phyloP scores from a whole-genome alignment of 2,888 invertebrate genomes.

The Drosophila trichaetosa region DNA sequence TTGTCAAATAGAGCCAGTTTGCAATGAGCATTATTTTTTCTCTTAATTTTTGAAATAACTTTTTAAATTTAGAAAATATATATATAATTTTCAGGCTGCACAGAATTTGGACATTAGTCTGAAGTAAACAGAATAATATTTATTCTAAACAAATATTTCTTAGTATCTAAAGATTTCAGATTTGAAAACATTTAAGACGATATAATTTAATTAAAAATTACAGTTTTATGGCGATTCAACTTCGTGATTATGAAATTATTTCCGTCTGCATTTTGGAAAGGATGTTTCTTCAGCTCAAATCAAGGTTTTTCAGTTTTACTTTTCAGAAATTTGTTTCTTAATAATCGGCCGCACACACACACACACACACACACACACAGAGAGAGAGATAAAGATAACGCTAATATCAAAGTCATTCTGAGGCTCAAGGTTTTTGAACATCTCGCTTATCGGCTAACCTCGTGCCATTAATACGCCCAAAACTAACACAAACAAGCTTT shows the following conservation, averaged over 20 bases:
- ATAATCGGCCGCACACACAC: neutral
- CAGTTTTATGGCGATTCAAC: neutral
- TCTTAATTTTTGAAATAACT: accelerated
- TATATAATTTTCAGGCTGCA: neutral
- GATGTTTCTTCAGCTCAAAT: neutral
- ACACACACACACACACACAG: neutral
- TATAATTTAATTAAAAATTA: neutral
- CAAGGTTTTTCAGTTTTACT: neutral
- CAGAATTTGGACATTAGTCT: neutral
- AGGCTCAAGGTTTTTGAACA: slow-evolving; percentile 19
- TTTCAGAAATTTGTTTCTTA: neutral
- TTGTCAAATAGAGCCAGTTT: neutral
- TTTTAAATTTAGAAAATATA: neutral
- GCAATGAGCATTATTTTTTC: neutral
- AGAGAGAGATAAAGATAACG: slow-evolving; percentile 5
- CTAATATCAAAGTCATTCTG: slow-evolving; percentile 21
- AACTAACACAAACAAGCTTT: slow-evolving; percentile 45
- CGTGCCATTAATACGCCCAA: slow-evolving; percentile 27
- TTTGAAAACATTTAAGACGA: neutral
- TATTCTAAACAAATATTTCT: too few species aligned
- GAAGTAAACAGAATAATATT: accelerated
- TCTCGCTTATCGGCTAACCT: slow-evolving; percentile 37
- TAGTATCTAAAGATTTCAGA: neutral
- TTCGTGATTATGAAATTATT: neutral
- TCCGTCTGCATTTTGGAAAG: neutral